phyloP scores from a whole-genome alignment of 2,888 invertebrate species.

The Autographa pulchrina region DNA sequence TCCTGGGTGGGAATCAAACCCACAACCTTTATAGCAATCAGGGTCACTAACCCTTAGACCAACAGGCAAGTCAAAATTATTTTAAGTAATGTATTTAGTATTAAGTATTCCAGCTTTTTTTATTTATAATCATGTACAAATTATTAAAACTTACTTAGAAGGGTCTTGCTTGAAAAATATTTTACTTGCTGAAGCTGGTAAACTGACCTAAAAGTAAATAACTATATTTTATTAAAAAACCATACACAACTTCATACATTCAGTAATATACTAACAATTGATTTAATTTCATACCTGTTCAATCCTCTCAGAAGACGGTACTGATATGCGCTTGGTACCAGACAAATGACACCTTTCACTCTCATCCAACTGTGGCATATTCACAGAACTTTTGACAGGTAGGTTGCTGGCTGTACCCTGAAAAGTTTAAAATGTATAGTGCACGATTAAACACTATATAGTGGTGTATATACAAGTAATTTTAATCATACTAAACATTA shows the following conservation, averaged over 20 bases:
- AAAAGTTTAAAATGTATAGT: background rate
- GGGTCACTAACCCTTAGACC: no score
- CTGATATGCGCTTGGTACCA: slow-evolving; percentile 29
- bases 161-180: slow-evolving; percentile 67
- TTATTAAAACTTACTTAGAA: slow-evolving; percentile 53
- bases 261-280: background rate
- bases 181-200: slow-evolving; percentile 72
- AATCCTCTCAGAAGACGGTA: slow-evolving; percentile 34
- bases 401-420: slow-evolving; percentile 38
- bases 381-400: slow-evolving; percentile 38
- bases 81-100: no score
- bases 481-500: no score
- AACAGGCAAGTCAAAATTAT: no score
- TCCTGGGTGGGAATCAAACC: no score
- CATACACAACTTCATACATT: no score
- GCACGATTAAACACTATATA: no score
- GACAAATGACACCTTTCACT: slow-evolving; percentile 37
- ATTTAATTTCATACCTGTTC: slow-evolving; percentile 25
- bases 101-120: no score
- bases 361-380: slow-evolving; percentile 44
- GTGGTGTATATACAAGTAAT: no score
- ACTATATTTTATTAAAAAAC: background rate
- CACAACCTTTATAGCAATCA: no score
- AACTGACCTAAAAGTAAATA: slow-evolving; percentile 57
- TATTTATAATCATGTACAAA: background rate